Evolutionary conservation across 2,113 vertebrate species (phyloP), one percentile per base, ranked within the genome.

Genomic region (Mastomys coucha): DNA sequence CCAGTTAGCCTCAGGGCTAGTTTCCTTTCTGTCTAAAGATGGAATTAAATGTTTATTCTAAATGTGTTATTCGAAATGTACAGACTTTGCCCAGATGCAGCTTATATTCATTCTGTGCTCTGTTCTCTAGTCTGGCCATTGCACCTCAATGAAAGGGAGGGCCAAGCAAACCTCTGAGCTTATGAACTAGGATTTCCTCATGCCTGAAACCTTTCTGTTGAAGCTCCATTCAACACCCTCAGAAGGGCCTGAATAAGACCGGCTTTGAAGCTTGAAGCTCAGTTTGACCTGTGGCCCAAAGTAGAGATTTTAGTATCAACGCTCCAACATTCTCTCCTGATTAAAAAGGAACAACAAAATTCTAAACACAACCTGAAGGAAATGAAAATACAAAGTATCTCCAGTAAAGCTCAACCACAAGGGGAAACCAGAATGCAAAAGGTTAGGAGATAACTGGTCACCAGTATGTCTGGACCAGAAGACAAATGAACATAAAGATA

Each of bases 361-460:
- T 49, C 36, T 87, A 56, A 95, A 60, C 22, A 60, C 88, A 76
- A 77, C 9, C 93, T 58, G 60, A 87, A n/a, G 42, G 86, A 60
- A 82, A 88, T 88, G 49, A 53, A 93, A 85, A 93, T 70, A 53
- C 13, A 56, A 93, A 91, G 28, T 88, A 95, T 91, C 98, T 97
- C 88, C 70, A 89, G 80, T 36, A 82, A 89, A 98, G 75, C 28
- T 86, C 88, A 93, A 97, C 93, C 91, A 94, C 9, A 70, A 78
- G 26, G 96, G 49, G 49, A 82, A 78, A 97, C 97, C 58, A 97
- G 93, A 96, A 76, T 65, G 63, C n/a, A 94, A 93, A 92, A 51
- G 78, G 95, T 49, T 90, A 69, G 77, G 75, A 24, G 20, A 88
- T 6, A 93, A 36, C 26, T 96, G n/a, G 88, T 65, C 91, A 96